Evolutionary conservation across 2,797 vertebrate genomes (phyloP).

Genomic region (Myotis planiceps): DNA sequence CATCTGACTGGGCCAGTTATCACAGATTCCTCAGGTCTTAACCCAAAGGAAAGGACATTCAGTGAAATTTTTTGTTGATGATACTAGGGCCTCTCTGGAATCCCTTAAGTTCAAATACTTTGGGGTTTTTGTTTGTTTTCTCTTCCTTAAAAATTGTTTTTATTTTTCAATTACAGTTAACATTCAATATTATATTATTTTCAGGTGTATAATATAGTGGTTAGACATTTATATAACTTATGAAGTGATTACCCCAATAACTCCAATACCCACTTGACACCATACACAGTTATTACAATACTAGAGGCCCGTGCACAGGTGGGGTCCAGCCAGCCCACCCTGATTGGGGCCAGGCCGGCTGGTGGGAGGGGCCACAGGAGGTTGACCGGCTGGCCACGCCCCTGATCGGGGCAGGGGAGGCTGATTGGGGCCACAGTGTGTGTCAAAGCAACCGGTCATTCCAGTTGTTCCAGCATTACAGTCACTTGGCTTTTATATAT

Average conservation of each 20-base stretch:
- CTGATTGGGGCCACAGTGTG: no score
- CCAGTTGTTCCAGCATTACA: rapidly evolving
- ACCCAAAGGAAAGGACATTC: neutral
- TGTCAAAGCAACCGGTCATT: no score
- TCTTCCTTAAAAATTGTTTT: neutral
- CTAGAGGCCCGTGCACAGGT: no score
- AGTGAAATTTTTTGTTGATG: neutral
- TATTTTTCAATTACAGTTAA: neutral
- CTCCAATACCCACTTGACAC: neutral
- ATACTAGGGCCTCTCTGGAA: neutral
- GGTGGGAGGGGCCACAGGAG: no score
- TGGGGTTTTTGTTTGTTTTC: neutral
- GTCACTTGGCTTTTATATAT: no score
- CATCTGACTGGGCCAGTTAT: neutral
- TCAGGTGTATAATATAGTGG: neutral
- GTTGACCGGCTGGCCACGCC: no score
- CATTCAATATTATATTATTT: neutral
- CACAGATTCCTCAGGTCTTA: neutral
- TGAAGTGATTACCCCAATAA: neutral
- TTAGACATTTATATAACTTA: neutral
- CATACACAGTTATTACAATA: neutral
- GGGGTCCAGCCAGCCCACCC: no score
- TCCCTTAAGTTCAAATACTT: neutral
- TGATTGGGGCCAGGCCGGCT: no score
- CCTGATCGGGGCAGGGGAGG: no score